Evolutionary conservation across 2,113 vertebrate species (phyloP), one percentile per base, ranked within the genome.

Genomic region (Marcusenius ussheri): DNA sequence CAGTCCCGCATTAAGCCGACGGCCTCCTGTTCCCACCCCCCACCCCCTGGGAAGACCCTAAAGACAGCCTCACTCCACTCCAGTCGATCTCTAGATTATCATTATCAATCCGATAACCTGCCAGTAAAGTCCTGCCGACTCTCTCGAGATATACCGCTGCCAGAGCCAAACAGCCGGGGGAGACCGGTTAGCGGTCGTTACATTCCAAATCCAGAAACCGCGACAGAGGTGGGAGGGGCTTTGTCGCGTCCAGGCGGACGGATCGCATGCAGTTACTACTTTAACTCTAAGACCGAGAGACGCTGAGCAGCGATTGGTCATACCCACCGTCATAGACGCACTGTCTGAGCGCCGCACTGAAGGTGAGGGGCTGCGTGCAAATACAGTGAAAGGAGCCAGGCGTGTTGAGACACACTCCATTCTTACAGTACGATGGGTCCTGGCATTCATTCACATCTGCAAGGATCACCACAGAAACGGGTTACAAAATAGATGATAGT

Each of bases 391-490:
- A 97, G 92, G 97, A 97, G 94, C 97, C 97, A 53, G 95, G 96
- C 89, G 97, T 96, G 95, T 97, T 97, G 94, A 97, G 94, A 94
- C 97, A 98, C 94, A 95, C 96, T 92, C 97, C 97, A 90, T 96
- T 97, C 94, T 95, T 97, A 96, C 97, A 98, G 94, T 96, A 96
- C 88, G 95, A 95, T 74, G 96, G 95, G 93, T 97, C 97, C 94
- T 97, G 96, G 94, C 97, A 98, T 93, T 98, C 97, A 93, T 97
- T 97, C 95, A 97, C 95, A 95, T 98, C 97, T 97, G 94, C 92
- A 96, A 96, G 94, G 95, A 93, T 94, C 95, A 95, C 94, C 95
- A 95, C 94, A 96, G 94, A 96, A 94, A 96, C 91, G 92, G 92
- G 94, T 95, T 94, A 95, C 94, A 94, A 91, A 91, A 91, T 89